phyloP scores from a whole-genome alignment of 2,888 invertebrate genomes.

The Sinelater perroti region DNA sequence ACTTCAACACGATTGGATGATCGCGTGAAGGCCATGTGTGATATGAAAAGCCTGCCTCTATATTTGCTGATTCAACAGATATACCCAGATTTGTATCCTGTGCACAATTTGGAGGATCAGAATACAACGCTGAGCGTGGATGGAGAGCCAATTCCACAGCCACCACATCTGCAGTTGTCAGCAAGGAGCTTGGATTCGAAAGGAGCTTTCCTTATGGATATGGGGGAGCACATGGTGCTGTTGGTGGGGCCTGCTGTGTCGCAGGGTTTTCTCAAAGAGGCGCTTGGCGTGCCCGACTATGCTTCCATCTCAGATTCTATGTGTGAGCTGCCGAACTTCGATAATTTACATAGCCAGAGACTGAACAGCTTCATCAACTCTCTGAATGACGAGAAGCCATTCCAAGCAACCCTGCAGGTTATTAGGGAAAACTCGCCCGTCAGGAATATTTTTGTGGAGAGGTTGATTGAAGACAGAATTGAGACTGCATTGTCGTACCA shows the following conservation, averaged over 20 bases:
- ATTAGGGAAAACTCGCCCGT: conserved; percentile 92
- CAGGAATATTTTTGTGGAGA: conserved; percentile 83
- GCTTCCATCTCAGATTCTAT: conserved; percentile 79
- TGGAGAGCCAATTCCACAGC: conserved; percentile 65
- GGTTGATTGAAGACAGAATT: conserved; percentile 91
- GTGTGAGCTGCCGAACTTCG: conserved; percentile 79
- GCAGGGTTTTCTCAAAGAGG: conserved; percentile 76
- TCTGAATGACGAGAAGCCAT: conserved; percentile 87
- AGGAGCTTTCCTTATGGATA: conserved; percentile 93
- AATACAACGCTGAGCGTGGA: conserved; percentile 53
- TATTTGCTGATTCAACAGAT: conserved; percentile 80
- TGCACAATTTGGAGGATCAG: conserved; percentile 73
- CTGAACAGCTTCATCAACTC: conserved; percentile 82
- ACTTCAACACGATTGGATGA: conserved; percentile 91
- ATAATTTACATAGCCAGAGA: conserved; percentile 76
- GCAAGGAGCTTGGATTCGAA: conserved; percentile 82
- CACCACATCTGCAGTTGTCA: conserved; percentile 85
- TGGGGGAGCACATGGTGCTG: conserved; percentile 81
- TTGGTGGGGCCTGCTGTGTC: conserved; percentile 85
- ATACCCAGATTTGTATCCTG: conserved; percentile 92
- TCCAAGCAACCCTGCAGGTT: conserved; percentile 78
- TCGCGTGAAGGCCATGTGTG: conserved; percentile 91
- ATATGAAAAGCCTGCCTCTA: conserved; percentile 89
- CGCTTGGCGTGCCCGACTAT: conserved; percentile 80
- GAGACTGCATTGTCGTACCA: conserved; percentile 96